Evolutionary conservation across 1,140 invertebrate species (phyloP), one percentile per base, ranked within the genome.

Genomic region (Harpegnathos saltator): DNA sequence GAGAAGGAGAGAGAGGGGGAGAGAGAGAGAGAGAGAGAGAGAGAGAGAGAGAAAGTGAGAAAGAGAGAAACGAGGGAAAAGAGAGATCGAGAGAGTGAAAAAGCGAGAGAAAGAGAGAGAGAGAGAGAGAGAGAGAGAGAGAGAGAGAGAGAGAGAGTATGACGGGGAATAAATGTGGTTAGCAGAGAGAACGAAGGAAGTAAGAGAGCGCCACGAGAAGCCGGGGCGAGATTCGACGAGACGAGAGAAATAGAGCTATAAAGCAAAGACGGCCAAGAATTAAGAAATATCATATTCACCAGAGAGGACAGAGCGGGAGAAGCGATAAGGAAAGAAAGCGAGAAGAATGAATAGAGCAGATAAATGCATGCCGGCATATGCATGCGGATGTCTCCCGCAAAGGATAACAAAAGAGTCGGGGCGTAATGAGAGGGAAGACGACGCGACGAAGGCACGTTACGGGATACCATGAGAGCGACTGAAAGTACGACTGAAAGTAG

Each of bases 261-360:
- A 69, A 69, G 69, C 75, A 69, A 78, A 80, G 75, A 24, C 52
- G 65, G 33, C 33, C 29, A 71, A 52, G 52, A 80, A 80, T 80
- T 80, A 80, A 80, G 75, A 80, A 80, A 80, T 80, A 80, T 80
- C 65, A 80, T 80, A 80, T 80, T 80, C 65, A 80, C 52, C n/a
- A n/a, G n/a, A n/a, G 58, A 58, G 65, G 68, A 38, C 26, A 17
- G 17, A 22, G 50, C 12, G 50, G 22, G 48, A 52, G 38, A 63
- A 68, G 26, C 63, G 75, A 78, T 78, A 78, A 78, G 33, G 33
- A 63, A 63, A 78, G 69, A 71, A 80, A 80, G 54, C 33, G 75
- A 80, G 75, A 80, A 80, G 69, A 80, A 80, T 71, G 75, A 80
- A 65, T 71, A 22, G 65, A 65, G 24, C n/a, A 33, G 61, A 80